phyloP scores from a whole-genome alignment of 92 coral and sea anemone genomes.

The Hydrozoanthus gracilis region DNA sequence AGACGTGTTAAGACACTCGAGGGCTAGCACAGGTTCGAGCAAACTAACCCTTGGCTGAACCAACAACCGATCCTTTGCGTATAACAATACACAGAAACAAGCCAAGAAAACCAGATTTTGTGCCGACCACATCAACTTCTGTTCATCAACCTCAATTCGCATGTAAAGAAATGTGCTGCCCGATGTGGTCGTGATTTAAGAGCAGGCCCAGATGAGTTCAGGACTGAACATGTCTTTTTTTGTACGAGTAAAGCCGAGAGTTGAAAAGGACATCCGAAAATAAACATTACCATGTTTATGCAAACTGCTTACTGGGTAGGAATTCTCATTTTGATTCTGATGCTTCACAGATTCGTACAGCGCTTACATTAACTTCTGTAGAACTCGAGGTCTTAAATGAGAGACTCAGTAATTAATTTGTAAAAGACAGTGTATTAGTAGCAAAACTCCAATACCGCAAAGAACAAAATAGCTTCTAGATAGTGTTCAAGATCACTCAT shows the following conservation, averaged over 20 bases:
- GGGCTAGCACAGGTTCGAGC: not conserved
- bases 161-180: conserved; percentile 64
- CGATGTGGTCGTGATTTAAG: conserved; percentile 59
- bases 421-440: too few relatives aligned
- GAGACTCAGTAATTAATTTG: not conserved
- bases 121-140: conserved; percentile 67
- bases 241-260: conserved; percentile 36
- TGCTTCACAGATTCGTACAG: conserved; percentile 24
- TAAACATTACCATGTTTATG: conserved; percentile 62
- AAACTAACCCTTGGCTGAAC: conserved; percentile 8
- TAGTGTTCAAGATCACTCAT: too few relatives aligned
- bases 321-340: conserved; percentile 47
- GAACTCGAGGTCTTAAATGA: conserved; percentile 6
- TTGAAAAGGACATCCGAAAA: conserved; percentile 71
- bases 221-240: conserved; percentile 65
- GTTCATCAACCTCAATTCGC: conserved; percentile 57
- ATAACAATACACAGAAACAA: conserved; percentile 51
- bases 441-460: too few relatives aligned
- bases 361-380: conserved; percentile 36
- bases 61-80: conserved; percentile 38
- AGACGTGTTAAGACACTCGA: conserved; percentile 33
- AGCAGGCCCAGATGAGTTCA: conserved; percentile 55
- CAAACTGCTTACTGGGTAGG: conserved; percentile 49
- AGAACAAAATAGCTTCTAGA: too few relatives aligned
- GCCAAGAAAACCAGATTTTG: conserved; percentile 60